Evolutionary conservation across 2,888 invertebrate genomes (phyloP), one percentile per base, ranked within the genome.

Genomic region (Anthrax anthrax): DNA sequence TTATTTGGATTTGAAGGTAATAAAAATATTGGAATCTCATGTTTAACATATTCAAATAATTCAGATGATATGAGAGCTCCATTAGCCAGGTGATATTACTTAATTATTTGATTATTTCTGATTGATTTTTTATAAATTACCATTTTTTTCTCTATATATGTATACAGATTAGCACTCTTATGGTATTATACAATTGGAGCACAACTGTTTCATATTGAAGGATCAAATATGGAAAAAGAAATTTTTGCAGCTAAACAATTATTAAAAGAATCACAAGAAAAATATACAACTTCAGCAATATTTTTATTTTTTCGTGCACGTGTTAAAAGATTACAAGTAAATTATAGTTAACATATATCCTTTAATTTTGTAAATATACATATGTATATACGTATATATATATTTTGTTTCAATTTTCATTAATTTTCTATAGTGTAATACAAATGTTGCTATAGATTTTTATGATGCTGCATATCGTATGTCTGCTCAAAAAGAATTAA

Each of bases 141-240:
- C 18, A 39, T 44, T 49, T 16, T 34, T 29, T 9, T 9, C n/a
- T 29, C 16, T 41, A 16, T 16, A 17, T 16, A 5, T 17, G 51
- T 47, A 60, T 61, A 32, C 53, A 75, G 75, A 18, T 64, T 78
- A 51, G 70, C 73, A 2, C 59, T 79, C 40, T 59, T 81, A 40
- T 81, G 81, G 79, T 82, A 80, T 58, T 78, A 80, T 57, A 80
- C 80, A 16, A 77, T 80, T 37, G 75, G 80, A 5, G 67, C 78
- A 46, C 81, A 81, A 36, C 78, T 80, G 58, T 80, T 79, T 60
- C 76, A 76, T 3, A 65, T 79, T 23, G 54, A 55, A 10, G 79
- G 81, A 58, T 69, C 68, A 23, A 75, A 77, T 55, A 70, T 76
- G 3, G 67, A 70, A 54, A 74, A 76, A 17, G 79, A 79, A 10